Evolutionary conservation across 2,113 vertebrate genomes (phyloP).

Genomic region (Xiphorhynchus elegans): DNA sequence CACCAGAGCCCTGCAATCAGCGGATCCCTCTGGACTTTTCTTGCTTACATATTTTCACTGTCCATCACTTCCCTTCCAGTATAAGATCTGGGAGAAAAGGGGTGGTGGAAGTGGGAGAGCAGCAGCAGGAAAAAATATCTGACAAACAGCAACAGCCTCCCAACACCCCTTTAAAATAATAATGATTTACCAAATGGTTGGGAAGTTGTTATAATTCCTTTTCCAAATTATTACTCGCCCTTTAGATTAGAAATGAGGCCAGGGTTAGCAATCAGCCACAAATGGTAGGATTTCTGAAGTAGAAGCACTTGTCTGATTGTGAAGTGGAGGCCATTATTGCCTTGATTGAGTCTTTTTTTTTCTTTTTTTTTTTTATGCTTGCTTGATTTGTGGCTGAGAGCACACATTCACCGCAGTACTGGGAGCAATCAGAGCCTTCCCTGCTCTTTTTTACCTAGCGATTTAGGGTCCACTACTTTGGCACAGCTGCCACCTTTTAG

Average conservation of each 20-base stretch:
- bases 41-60: not conserved
- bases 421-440: conserved; percentile 89
- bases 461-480: conserved; percentile 85
- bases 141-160: conserved; percentile 70
- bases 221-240: conserved; percentile 90
- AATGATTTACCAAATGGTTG: conserved; percentile 91
- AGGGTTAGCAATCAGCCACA: conserved; percentile 95
- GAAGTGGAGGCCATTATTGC: conserved; percentile 96
- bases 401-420: conserved; percentile 80
- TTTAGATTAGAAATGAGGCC: conserved; percentile 88
- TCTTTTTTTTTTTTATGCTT: conserved; percentile 79
- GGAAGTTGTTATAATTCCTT: conserved; percentile 95
- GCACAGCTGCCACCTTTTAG: conserved; percentile 85
- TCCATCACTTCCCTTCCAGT: not conserved
- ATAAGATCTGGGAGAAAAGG: conserved; percentile 10
- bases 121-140: conserved; percentile 34
- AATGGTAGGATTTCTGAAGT: conserved; percentile 93
- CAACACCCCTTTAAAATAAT: conserved; percentile 83
- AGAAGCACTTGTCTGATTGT: conserved; percentile 97
- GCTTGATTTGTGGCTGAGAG: conserved; percentile 91
- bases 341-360: conserved; percentile 91
- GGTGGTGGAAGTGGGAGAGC: conserved; percentile 51
- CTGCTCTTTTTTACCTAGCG: conserved; percentile 82
- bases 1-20: not conserved
- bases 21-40: not conserved